These are phyloP conservation scores for Ennomos quercinarius DNA, from an alignment of 2,888 invertebrate genomes.

Conservation along the genomic window DNA sequence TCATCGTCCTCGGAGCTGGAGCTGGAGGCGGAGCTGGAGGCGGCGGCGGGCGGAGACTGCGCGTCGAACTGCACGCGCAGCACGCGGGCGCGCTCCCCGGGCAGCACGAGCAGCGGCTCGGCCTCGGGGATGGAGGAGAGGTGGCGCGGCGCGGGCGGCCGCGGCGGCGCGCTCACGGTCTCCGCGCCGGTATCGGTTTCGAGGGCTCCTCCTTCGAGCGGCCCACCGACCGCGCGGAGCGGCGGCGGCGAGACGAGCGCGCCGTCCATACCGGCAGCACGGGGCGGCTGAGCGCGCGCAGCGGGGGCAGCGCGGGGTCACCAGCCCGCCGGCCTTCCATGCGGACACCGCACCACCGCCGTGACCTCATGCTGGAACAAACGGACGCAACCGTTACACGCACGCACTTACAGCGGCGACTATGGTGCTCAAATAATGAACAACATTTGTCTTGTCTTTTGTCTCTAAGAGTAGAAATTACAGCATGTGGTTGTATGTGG, in stretches of 20 bases:
- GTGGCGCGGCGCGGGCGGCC: constrained; percentile 69
- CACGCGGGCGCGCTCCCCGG: constrained; percentile 62
- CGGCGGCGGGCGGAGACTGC: constrained; percentile 73
- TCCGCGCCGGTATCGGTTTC: constrained; percentile 62
- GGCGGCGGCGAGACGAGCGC: constrained; percentile 74
- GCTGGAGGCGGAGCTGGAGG: constrained; percentile 71
- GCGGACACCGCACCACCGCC: constrained; percentile 79
- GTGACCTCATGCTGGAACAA: constrained; percentile 82
- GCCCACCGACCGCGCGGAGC: constrained; percentile 69
- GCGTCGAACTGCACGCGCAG: constrained; percentile 87
- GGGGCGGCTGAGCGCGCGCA: constrained; percentile 73
- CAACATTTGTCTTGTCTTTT: no score
- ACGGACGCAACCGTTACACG: background rate
- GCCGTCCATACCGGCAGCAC: constrained; percentile 76
- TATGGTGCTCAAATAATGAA: no score
- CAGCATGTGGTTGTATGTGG: background rate
- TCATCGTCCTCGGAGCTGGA: constrained; percentile 86
- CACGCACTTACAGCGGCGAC: no score
- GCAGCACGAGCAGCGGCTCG: constrained; percentile 66
- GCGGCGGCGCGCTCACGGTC: constrained; percentile 63
- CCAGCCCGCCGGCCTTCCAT: constrained; percentile 80
- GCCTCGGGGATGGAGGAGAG: constrained; percentile 74
- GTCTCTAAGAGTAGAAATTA: no score
- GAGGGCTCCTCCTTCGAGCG: constrained; percentile 80
- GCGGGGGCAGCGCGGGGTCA: constrained; percentile 73